Conservation (phyloP, 2,113 vertebrate species). For the Xyrauchen texanus region DNA sequence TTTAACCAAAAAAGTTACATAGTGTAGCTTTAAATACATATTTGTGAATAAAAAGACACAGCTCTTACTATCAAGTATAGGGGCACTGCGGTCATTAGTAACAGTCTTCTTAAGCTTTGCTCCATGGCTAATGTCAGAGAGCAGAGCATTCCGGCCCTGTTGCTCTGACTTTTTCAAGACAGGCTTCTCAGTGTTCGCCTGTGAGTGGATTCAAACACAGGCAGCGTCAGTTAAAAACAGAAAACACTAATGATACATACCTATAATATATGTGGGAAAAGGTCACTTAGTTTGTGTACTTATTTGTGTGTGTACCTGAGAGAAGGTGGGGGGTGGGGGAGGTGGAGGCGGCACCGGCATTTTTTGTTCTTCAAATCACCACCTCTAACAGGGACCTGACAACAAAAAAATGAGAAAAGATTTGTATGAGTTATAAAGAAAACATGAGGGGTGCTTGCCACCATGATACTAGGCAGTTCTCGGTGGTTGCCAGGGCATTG, state of each 20-base stretch:
- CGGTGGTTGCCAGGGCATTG: neutral
- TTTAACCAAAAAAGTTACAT: too few relatives aligned
- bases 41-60: too few relatives aligned
- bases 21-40: neutral
- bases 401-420: neutral
- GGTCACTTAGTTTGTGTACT: neutral
- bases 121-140: slow-evolving; percentile 90
- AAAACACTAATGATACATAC: neutral
- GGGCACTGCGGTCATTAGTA: slow-evolving; percentile 92
- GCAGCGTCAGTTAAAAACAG: neutral
- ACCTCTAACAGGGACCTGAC: slow-evolving; percentile 54
- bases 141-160: slow-evolving; percentile 84
- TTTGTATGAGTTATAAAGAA: neutral
- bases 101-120: slow-evolving; percentile 89
- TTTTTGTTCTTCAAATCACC: slow-evolving; percentile 65
- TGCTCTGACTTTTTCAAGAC: slow-evolving; percentile 78
- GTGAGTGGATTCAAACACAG: slow-evolving; percentile 28
- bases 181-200: slow-evolving; percentile 93
- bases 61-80: slow-evolving; percentile 87
- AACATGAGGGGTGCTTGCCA: neutral
- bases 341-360: slow-evolving; percentile 92
- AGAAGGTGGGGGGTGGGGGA: slow-evolving; percentile 82
- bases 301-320: slow-evolving; percentile 72
- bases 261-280: neutral
- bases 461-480: neutral